Conservation (phyloP, 2,888 invertebrate species). For the Erynnis tages region DNA sequence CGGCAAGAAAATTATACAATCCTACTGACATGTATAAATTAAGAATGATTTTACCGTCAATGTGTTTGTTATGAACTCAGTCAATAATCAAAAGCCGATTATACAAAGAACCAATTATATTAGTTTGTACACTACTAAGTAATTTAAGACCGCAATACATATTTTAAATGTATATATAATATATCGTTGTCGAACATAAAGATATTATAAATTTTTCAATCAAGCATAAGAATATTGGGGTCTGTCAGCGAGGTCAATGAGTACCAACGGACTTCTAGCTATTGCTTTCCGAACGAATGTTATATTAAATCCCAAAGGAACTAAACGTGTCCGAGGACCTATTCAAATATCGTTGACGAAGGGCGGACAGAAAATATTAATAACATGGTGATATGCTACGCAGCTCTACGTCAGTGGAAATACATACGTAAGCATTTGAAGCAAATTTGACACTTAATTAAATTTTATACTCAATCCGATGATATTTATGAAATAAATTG, state of each 20-base stretch:
- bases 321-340: conserved; percentile 3
- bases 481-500: conserved; percentile 28
- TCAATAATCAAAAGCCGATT: too few species aligned
- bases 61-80: too few species aligned
- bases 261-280: neutral
- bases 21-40: too few species aligned
- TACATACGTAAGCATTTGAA: neutral
- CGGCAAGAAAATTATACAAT: too few species aligned
- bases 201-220: neutral
- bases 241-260: conserved; percentile 1
- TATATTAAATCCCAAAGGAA: conserved; percentile 10
- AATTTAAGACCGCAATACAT: too few species aligned
- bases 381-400: neutral
- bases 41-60: too few species aligned
- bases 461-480: conserved; percentile 5
- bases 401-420: neutral
- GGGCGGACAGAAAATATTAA: neutral
- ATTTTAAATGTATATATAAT: too few species aligned
- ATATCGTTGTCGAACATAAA: too few species aligned
- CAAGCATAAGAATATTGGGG: neutral
- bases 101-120: too few species aligned
- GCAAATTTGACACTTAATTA: conserved; percentile 16
- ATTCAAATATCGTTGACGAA: conserved; percentile 11
- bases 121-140: too few species aligned
- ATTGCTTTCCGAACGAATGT: conserved; percentile 12